A percentile compares a stretch with the other conserved stretches of the same genome.
These are phyloP conservation scores for Eutrigla gurnardus DNA, from an alignment of 2,797 vertebrate genomes.

Conservation along the genomic window DNA sequence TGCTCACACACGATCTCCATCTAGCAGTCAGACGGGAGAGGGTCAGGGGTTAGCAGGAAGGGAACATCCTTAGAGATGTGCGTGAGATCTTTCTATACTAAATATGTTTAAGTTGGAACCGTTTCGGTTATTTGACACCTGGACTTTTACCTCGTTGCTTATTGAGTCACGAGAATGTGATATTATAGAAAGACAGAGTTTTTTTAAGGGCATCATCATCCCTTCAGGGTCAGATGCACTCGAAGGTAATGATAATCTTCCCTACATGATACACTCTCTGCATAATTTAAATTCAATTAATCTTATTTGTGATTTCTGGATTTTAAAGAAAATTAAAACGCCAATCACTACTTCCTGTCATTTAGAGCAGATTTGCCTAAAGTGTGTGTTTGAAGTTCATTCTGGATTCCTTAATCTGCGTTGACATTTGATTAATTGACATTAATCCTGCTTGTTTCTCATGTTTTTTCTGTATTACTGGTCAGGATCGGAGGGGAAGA, in stretches of 20 bases:
- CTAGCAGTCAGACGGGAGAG: constrained; percentile 67
- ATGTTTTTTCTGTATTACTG: background rate
- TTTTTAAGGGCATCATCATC: background rate
- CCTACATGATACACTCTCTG: background rate
- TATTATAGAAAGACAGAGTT: background rate
- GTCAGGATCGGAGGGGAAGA: background rate
- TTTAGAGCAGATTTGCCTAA: background rate
- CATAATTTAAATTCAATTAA: background rate
- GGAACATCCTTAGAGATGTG: too few relatives aligned
- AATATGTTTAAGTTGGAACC: too few relatives aligned
- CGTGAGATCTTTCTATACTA: too few relatives aligned
- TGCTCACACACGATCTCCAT: constrained; percentile 95
- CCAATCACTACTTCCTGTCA: background rate
- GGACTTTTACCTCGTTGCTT: too few relatives aligned
- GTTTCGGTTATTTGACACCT: too few relatives aligned
- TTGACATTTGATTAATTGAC: too few relatives aligned
- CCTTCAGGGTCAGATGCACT: background rate
- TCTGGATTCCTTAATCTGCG: background rate
- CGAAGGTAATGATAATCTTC: background rate
- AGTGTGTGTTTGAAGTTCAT: too few relatives aligned
- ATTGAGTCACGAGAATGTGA: background rate
- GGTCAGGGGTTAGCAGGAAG: background rate
- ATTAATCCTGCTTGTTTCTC: background rate
- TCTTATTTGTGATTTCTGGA: background rate
- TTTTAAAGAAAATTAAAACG: background rate